These are phyloP conservation scores for Heteropelma amictum DNA, from an alignment of 2,888 invertebrate genomes.

Conservation along the genomic window DNA sequence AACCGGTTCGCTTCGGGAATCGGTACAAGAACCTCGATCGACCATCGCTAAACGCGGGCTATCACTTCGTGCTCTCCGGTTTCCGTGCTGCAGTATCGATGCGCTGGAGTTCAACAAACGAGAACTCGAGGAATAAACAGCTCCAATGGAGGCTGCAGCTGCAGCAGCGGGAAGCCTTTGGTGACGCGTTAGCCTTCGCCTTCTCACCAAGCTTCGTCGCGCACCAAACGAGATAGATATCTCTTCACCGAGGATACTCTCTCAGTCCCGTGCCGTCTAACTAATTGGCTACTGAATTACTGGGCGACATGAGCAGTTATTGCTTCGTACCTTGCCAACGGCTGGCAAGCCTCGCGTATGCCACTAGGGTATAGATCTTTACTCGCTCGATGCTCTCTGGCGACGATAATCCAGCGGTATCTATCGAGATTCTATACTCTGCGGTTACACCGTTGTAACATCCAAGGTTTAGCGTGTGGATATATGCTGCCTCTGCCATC, in stretches of 20 bases:
- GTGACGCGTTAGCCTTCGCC: constrained; percentile 35
- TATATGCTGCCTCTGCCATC: not conserved
- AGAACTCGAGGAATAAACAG: constrained; percentile 3
- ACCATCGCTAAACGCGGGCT: constrained; percentile 7
- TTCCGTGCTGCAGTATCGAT: constrained; percentile 6
- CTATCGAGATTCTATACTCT: not conserved
- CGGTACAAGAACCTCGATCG: not conserved
- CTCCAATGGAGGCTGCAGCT: not conserved
- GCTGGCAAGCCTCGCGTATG: constrained; percentile 5
- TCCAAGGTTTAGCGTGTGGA: constrained; percentile 8
- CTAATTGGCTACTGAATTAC: constrained; percentile 77
- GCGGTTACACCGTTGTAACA: constrained; percentile 14
- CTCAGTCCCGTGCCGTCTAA: constrained; percentile 69
- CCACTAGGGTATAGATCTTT: constrained; percentile 12
- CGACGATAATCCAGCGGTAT: constrained; percentile 45
- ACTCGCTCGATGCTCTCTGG: constrained; percentile 14
- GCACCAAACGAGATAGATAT: constrained; percentile 68
- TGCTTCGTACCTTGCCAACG: constrained; percentile 67
- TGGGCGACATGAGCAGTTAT: constrained; percentile 72
- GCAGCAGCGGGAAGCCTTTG: constrained; percentile 15
- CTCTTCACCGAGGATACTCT: constrained; percentile 61
- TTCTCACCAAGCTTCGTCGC: constrained; percentile 48
- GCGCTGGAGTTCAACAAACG: constrained; percentile 20
- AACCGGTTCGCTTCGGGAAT: constrained; percentile 17
- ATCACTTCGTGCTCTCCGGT: not conserved